Conservation (phyloP, 2,888 invertebrate species). For the Eristalis tenax region DNA sequence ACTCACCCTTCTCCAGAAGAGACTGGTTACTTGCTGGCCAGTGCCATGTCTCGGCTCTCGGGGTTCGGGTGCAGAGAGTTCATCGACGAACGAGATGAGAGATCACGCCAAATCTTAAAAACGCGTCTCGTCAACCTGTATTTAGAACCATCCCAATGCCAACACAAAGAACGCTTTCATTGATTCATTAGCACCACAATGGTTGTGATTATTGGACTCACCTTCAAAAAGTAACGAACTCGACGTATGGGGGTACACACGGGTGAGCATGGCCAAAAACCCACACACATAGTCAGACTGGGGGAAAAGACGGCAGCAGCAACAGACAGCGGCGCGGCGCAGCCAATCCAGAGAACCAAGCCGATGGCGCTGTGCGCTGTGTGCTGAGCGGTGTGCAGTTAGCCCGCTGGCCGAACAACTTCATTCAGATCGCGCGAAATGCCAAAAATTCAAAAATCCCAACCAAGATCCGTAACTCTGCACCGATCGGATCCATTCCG, state of each 20-base stretch:
- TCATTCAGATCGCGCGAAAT: slow-evolving; percentile 49
- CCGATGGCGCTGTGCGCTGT: slow-evolving; percentile 2
- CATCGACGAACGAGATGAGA: not conserved
- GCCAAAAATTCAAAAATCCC: slow-evolving; percentile 43
- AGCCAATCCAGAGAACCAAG: slow-evolving; percentile 34
- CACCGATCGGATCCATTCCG: slow-evolving; percentile 39
- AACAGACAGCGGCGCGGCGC: not conserved
- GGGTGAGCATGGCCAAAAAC: slow-evolving; percentile 22
- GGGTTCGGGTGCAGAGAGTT: not conserved
- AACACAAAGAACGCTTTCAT: slow-evolving; percentile 60
- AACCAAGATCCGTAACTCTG: slow-evolving; percentile 49
- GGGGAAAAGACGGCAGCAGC: too few species aligned
- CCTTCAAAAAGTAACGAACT: slow-evolving; percentile 62
- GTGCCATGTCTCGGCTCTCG: not conserved
- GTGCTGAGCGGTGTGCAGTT: not conserved
- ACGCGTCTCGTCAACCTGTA: slow-evolving; percentile 1
- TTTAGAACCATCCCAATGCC: slow-evolving; percentile 8
- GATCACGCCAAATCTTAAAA: not conserved
- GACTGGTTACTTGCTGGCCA: not conserved
- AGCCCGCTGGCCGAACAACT: slow-evolving; percentile 44
- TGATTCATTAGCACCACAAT: slow-evolving; percentile 70
- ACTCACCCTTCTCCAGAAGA: not conserved
- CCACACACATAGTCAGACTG: not conserved
- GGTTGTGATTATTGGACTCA: slow-evolving; percentile 63
- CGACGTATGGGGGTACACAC: slow-evolving; percentile 1